These are phyloP conservation scores for Nemotelus pantherinus DNA, from an alignment of 2,888 invertebrate species.

Conservation along the genomic window DNA sequence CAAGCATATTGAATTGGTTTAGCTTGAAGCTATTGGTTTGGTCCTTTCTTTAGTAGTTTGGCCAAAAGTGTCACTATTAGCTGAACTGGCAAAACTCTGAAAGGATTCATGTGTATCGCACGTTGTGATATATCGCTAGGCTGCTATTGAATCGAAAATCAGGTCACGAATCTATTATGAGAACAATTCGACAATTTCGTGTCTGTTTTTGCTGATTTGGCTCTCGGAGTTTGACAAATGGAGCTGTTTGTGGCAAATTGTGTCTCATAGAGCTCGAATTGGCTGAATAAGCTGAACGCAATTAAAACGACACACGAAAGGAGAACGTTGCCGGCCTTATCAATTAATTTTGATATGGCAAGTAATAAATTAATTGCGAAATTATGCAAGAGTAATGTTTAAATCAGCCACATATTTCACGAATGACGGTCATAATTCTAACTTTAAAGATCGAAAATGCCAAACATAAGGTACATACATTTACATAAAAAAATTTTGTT, in stretches of 20 bases:
- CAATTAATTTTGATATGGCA: neutral
- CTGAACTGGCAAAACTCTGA: no score
- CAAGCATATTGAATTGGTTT: no score
- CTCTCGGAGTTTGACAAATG: constrained; percentile 8
- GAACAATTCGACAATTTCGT: constrained; percentile 25
- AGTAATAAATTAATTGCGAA: neutral
- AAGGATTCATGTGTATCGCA: no score
- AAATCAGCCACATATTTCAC: no score
- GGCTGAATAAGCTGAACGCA: neutral
- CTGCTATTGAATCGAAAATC: neutral
- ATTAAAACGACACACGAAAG: neutral
- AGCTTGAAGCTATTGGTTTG: no score
- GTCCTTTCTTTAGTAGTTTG: no score
- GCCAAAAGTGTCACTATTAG: no score
- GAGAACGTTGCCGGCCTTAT: neutral
- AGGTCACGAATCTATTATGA: constrained; percentile 32
- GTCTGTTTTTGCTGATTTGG: constrained; percentile 23
- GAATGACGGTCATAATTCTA: no score
- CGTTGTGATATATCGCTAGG: no score
- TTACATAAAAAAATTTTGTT: no score
- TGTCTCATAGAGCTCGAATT: neutral
- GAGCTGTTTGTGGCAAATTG: constrained; percentile 6
- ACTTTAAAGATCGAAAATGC: no score
- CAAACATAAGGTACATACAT: no score
- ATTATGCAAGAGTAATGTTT: neutral